phyloP scores from a whole-genome alignment of 2,113 vertebrate species.

The Elgaria multicarinata region DNA sequence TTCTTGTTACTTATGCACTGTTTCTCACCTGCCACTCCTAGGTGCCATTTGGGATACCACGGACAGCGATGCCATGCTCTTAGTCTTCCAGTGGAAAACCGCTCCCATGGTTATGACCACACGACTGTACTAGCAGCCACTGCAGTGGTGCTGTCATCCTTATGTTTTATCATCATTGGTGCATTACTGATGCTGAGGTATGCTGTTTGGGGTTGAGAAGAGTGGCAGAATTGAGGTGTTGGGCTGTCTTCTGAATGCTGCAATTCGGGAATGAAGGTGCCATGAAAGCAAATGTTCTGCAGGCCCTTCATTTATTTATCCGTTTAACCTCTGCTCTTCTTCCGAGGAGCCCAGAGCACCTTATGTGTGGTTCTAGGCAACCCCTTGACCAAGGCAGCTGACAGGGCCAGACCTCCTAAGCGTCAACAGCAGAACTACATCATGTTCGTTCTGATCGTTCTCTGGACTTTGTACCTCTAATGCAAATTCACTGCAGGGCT shows the following conservation, averaged over 20 bases:
- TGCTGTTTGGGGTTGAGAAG: slow-evolving; percentile 30
- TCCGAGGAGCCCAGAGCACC: background rate
- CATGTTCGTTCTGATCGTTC: background rate
- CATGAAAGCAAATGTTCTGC: background rate
- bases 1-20: background rate
- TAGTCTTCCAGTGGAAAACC: slow-evolving; percentile 82
- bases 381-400: background rate
- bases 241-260: background rate
- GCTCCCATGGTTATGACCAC: slow-evolving; percentile 83
- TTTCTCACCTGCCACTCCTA: slow-evolving; percentile 43
- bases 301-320: background rate
- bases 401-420: background rate
- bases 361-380: background rate
- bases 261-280: background rate
- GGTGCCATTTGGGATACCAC: slow-evolving; percentile 86
- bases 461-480: background rate
- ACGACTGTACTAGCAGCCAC: slow-evolving; percentile 92
- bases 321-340: background rate
- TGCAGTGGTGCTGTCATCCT: slow-evolving; percentile 90
- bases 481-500: background rate
- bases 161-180: slow-evolving; percentile 91
- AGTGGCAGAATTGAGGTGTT: background rate
- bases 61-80: slow-evolving; percentile 90
- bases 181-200: slow-evolving; percentile 93
- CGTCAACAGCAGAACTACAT: background rate